Conservation (phyloP, 2,113 vertebrate species). For the Rhea americana region DNA sequence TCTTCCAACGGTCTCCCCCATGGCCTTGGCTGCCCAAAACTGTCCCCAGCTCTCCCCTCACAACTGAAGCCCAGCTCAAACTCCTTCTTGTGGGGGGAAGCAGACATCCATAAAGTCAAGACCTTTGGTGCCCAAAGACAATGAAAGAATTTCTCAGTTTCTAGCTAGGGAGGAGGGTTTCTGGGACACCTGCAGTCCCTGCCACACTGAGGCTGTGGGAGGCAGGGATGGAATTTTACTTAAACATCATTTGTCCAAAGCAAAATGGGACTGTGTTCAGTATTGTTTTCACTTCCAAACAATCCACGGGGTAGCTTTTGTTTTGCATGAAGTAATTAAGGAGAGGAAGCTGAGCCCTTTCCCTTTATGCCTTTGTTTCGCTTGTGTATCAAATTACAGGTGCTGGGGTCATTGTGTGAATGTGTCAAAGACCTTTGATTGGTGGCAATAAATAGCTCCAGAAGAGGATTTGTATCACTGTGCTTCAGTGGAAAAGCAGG, state of each 20-base stretch:
- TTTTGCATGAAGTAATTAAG: constrained; percentile 47
- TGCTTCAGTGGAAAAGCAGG: not conserved
- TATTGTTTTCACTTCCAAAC: constrained; percentile 51
- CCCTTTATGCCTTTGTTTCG: constrained; percentile 50
- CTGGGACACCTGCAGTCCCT: not conserved
- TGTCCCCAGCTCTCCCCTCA: not conserved
- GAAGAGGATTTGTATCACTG: constrained; percentile 4
- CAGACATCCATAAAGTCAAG: not conserved
- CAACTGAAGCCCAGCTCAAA: not conserved
- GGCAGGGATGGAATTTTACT: not conserved
- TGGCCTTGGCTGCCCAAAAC: not conserved
- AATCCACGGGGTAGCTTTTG: not conserved
- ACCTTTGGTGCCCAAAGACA: not conserved
- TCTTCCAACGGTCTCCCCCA: not conserved
- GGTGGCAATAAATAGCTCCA: constrained; percentile 52
- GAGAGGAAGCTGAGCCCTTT: constrained; percentile 63
- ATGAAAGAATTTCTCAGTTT: not conserved
- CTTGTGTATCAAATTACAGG: constrained; percentile 55
- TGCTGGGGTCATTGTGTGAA: constrained; percentile 12
- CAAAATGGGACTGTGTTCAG: not conserved
- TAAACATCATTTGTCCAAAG: not conserved
- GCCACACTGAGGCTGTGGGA: not conserved
- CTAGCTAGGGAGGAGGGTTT: not conserved
- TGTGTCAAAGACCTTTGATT: not conserved
- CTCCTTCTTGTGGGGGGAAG: not conserved